phyloP scores from a whole-genome alignment of 1,140 invertebrate genomes.

The Eulimnadia texana region DNA sequence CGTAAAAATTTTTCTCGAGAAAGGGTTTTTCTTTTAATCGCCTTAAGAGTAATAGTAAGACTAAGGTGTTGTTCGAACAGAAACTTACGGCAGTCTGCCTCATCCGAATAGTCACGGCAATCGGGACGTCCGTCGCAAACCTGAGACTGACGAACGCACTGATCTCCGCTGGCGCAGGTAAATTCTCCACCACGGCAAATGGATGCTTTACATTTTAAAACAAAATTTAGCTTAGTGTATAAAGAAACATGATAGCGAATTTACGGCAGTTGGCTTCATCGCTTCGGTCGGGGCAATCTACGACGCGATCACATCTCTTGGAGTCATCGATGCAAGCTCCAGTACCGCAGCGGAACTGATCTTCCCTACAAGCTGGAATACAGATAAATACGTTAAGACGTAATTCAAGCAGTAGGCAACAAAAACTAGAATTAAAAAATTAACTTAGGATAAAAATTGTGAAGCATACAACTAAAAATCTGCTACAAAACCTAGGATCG shows the following conservation, averaged over 20 bases:
- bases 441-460: too few species aligned
- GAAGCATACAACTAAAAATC: too few species aligned
- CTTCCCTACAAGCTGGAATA: constrained; percentile 27
- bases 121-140: constrained; percentile 41
- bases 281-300: constrained; percentile 79
- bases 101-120: constrained; percentile 56
- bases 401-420: not conserved
- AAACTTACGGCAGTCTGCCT: constrained; percentile 48
- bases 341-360: constrained; percentile 31
- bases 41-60: not conserved
- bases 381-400: not conserved
- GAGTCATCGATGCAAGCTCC: constrained; percentile 39
- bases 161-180: constrained; percentile 40
- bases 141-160: constrained; percentile 37
- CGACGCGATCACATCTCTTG: constrained; percentile 67
- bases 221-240: not conserved
- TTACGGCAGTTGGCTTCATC: constrained; percentile 70
- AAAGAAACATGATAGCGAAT: constrained; percentile 20
- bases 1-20: not conserved
- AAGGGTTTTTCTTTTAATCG: not conserved
- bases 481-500: too few species aligned
- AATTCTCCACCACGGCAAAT: constrained; percentile 36
- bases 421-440: too few species aligned
- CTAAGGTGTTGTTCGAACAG: not conserved
- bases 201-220: constrained; percentile 23